Conservation (phyloP, 2,797 vertebrate species). For the Darevskia mixta region DNA sequence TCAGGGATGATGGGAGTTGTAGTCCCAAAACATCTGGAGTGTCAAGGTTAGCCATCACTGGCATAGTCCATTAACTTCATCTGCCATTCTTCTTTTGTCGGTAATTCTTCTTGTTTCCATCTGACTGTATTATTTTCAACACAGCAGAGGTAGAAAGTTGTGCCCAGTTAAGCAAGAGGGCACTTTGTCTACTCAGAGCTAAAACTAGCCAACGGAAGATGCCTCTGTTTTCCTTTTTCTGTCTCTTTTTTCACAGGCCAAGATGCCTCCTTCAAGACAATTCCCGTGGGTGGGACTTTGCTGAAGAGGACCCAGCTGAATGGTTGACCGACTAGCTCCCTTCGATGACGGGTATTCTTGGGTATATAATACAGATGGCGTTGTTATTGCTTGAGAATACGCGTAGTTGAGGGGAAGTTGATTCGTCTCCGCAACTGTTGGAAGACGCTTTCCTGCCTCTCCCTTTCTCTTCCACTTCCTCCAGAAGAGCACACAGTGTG, state of each 20-base stretch:
- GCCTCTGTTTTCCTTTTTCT: not conserved
- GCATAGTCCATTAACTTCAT: too few species aligned
- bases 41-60: too few species aligned
- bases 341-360: constrained; percentile 85
- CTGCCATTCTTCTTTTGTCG: too few species aligned
- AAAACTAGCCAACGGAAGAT: not conserved
- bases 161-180: not conserved
- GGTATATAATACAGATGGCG: constrained; percentile 86
- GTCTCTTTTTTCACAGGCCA: constrained; percentile 15
- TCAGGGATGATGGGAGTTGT: too few species aligned
- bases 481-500: not conserved
- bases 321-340: constrained; percentile 73
- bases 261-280: not conserved
- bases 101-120: too few species aligned
- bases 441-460: not conserved
- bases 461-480: not conserved
- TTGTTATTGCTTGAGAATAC: constrained; percentile 88
- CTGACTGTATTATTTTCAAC: not conserved
- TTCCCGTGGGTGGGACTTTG: not conserved
- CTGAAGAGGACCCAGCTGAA: not conserved
- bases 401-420: constrained; percentile 80
- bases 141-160: not conserved
- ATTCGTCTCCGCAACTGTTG: not conserved
- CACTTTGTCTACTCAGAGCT: not conserved
- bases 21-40: too few species aligned